A percentile compares a stretch with the other conserved stretches of the same genome.
These are phyloP conservation scores for Euplagia quadripunctaria DNA, from an alignment of 2,888 invertebrate species.

Conservation along the genomic window DNA sequence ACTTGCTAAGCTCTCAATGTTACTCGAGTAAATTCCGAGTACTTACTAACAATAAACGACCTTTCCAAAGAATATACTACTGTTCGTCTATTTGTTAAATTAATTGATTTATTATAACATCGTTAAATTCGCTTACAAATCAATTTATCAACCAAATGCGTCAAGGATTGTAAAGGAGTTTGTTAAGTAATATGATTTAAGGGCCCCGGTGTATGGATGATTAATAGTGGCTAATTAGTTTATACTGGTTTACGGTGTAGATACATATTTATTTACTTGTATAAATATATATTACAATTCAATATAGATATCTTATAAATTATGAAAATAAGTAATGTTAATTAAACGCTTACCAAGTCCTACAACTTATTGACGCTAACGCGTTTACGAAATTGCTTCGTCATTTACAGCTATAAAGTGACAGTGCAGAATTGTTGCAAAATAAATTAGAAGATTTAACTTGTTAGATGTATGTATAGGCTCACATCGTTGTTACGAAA, in stretches of 20 bases:
- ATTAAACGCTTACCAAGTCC: too few species aligned
- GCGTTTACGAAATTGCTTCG: too few species aligned
- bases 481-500: background rate
- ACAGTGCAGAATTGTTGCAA: too few species aligned
- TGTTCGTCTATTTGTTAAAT: conserved; percentile 62
- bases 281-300: background rate
- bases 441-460: too few species aligned
- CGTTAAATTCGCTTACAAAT: conserved; percentile 46
- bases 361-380: too few species aligned
- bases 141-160: conserved; percentile 41
- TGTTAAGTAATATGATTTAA: conserved; percentile 36
- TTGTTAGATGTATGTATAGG: too few species aligned
- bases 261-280: background rate
- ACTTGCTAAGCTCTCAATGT: conserved; percentile 59
- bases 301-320: too few species aligned
- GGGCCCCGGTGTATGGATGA: conserved; percentile 34
- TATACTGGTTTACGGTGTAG: background rate
- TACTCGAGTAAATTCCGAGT: conserved; percentile 60
- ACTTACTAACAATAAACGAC: conserved; percentile 57
- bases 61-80: conserved; percentile 52
- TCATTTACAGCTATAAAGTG: too few species aligned
- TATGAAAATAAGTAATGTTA: too few species aligned
- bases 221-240: conserved; percentile 41
- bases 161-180: conserved; percentile 33
- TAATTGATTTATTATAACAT: conserved; percentile 65